Evolutionary conservation across 2,113 vertebrate genomes (phyloP), one percentile per base, ranked within the genome.

Genomic region (Ammodytes marinus): DNA sequence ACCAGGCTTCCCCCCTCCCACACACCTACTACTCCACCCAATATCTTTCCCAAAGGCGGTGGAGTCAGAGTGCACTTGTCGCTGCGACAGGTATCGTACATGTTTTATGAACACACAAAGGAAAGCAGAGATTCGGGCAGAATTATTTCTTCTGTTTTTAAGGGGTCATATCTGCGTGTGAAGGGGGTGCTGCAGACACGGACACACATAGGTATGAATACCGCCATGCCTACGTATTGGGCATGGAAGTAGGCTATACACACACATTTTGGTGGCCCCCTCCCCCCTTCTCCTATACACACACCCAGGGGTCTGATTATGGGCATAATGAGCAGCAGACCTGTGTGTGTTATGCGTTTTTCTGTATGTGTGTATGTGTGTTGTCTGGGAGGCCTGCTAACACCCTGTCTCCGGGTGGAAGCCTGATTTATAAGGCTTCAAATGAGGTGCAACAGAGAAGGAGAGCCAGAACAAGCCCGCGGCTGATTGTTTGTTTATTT

Each of bases 401-500:
- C 92, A 93, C 94, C 92, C 89, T 82, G 78, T 91, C 89, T 91
- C 79, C 76, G 91, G 86, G 88, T 90, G 93, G 86, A 90, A 81
- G 86, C 54, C 91, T 95, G 94, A 95, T 95, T 95, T 94, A 95
- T 94, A 94, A 93, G 86, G 84, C 83, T 91, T 88, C 84, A 90
- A 93, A 93, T 93, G 90, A 93, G 93, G 91, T 92, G 92, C 91
- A 94, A 91, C 91, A 93, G 83, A 88, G 86, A 91, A 83, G 83
- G 83, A 89, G 89, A 86, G 77, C 77, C 88, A 91, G 91, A 92
- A 89, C 86, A 89, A 92, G 82, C 88, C 88, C 65, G 57, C 17
- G 69, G 93, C 89, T 91, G 92, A 94, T 92, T 94, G 93, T 93
- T 92, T 93, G 89, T 94, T 95, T 94, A 94, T 94, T 93, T 95